phyloP scores from a whole-genome alignment of 2,113 vertebrate species.

The Peromyscus californicus region DNA sequence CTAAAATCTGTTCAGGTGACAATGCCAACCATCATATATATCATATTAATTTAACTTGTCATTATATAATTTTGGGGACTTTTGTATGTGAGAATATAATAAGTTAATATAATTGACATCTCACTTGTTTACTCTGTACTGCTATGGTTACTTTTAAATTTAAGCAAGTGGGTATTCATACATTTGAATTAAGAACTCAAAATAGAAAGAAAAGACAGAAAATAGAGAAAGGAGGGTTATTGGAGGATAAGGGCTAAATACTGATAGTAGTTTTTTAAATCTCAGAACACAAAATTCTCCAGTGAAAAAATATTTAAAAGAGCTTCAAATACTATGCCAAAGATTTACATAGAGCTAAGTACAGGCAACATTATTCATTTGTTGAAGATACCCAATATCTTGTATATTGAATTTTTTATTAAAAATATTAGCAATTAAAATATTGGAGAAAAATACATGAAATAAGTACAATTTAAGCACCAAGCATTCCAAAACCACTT shows the following conservation, averaged over 20 bases:
- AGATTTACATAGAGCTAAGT: neutral
- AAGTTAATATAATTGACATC: neutral
- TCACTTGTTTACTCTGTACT: neutral
- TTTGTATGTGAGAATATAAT: neutral
- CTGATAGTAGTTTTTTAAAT: neutral
- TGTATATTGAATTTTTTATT: neutral
- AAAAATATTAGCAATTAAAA: neutral
- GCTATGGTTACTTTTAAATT: neutral
- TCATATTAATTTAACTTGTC: neutral
- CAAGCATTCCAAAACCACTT: neutral
- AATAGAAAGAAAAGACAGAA: neutral
- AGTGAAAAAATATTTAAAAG: neutral
- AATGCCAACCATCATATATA: neutral
- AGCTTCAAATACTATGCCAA: neutral
- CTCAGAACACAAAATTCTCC: neutral
- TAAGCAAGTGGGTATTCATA: neutral
- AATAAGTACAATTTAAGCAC: neutral
- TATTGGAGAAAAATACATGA: neutral
- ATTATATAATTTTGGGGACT: neutral
- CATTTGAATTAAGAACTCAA: neutral
- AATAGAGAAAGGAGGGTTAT: neutral
- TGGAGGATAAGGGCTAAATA: neutral
- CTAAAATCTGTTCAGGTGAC: neutral
- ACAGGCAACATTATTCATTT: neutral
- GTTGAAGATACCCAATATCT: neutral